Percentiles rank a stretch among this genome's conserved stretches.
phyloP scores from a whole-genome alignment of 1,140 invertebrate genomes.

The Melanaphis sacchari region DNA sequence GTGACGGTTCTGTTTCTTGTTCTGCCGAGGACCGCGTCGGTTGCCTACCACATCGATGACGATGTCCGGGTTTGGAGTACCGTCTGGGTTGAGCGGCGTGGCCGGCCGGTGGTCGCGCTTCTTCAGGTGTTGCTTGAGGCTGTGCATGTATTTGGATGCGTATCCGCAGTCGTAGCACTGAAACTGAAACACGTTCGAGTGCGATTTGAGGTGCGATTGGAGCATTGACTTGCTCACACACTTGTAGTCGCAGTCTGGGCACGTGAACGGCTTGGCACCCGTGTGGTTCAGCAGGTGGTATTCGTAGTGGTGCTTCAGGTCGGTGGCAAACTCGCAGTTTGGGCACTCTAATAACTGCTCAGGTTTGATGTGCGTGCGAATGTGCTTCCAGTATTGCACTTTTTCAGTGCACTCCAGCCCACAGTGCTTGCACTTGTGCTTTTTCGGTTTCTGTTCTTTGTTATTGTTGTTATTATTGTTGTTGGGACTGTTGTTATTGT shows the following conservation, averaged over 20 bases:
- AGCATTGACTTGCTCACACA: constrained; percentile 99
- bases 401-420: constrained; percentile 84
- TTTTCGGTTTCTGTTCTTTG: constrained; percentile 55
- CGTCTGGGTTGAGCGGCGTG: constrained; percentile 86
- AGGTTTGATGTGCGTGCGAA: constrained; percentile 85
- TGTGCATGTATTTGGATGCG: constrained; percentile 98
- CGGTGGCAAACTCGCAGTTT: constrained; percentile 95
- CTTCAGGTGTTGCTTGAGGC: constrained; percentile 91
- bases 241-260: constrained; percentile 86
- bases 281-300: constrained; percentile 96
- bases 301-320: constrained; percentile 98
- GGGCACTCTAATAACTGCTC: constrained; percentile 92
- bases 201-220: constrained; percentile 97
- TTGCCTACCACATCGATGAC: constrained; percentile 92
- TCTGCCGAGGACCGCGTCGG: constrained; percentile 81
- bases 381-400: constrained; percentile 92
- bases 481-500: background rate
- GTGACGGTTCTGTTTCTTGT: constrained; percentile 61
- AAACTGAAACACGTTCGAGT: constrained; percentile 96
- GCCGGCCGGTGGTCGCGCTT: constrained; percentile 87
- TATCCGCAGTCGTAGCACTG: constrained; percentile 94
- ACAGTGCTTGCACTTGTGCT: constrained; percentile 84
- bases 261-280: constrained; percentile 96
- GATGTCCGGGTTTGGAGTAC: constrained; percentile 82
- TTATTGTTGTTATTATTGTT: constrained; percentile 42